Evolutionary conservation across 2,888 invertebrate genomes (phyloP).

Genomic region (Cloeon dipterum): DNA sequence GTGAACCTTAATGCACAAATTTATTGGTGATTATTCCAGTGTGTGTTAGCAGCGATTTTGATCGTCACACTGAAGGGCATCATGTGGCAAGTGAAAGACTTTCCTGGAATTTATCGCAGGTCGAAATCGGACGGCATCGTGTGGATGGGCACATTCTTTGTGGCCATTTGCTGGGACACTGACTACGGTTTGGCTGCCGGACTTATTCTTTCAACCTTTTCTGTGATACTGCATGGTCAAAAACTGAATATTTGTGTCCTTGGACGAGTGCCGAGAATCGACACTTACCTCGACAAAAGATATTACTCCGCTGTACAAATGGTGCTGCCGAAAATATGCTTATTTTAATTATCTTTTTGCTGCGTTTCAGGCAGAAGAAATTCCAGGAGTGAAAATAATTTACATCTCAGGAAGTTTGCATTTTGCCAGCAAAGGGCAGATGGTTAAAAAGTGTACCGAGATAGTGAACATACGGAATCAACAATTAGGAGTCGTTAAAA

Average conservation of each 20-base stretch:
- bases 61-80: slow-evolving; percentile 58
- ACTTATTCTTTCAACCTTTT: slow-evolving; percentile 42
- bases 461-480: no score
- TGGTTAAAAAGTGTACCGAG: slow-evolving; percentile 28
- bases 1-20: no score
- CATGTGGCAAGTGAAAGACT: slow-evolving; percentile 43
- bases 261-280: slow-evolving; percentile 46
- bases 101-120: slow-evolving; percentile 43
- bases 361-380: slow-evolving; percentile 40
- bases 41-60: slow-evolving; percentile 59
- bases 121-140: slow-evolving; percentile 58
- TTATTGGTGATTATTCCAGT: slow-evolving; percentile 34
- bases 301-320: slow-evolving; percentile 43
- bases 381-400: slow-evolving; percentile 47
- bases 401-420: slow-evolving; percentile 52
- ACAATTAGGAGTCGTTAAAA: no score
- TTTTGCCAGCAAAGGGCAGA: slow-evolving; percentile 42
- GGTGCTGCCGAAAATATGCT: no score
- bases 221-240: slow-evolving; percentile 46
- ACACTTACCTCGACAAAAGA: slow-evolving; percentile 47
- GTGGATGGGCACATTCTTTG: slow-evolving; percentile 58
- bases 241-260: slow-evolving; percentile 43
- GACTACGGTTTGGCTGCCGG: slow-evolving; percentile 53
- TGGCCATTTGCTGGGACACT: slow-evolving; percentile 54
- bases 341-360: no score